Conservation (phyloP, 1,140 invertebrate genomes). For the Aradophagus sp. region DNA sequence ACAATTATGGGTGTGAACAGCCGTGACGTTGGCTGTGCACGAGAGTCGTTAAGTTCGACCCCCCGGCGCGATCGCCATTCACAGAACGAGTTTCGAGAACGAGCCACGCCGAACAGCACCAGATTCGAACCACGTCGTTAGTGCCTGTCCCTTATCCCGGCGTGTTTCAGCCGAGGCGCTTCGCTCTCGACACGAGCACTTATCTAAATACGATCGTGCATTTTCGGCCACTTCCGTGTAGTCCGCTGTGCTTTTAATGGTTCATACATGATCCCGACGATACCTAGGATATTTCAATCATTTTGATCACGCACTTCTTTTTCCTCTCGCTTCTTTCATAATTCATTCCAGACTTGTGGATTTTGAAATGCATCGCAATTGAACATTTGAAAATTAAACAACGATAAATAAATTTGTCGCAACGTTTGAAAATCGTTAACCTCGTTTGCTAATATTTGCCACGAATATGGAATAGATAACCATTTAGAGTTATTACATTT, state of each 20-base stretch:
- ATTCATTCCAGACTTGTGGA: slow-evolving; percentile 1
- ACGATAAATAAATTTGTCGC: no score
- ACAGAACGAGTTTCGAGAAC: slow-evolving; percentile 65
- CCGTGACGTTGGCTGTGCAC: no score
- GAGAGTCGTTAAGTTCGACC: no score
- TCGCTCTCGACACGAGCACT: slow-evolving; percentile 27
- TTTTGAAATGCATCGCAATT: no score
- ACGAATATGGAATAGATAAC: no score
- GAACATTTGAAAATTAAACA: no score
- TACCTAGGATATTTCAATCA: slow-evolving; percentile 45
- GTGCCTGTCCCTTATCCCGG: slow-evolving; percentile 45
- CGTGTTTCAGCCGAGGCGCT: slow-evolving; percentile 24
- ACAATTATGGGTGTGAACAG: no score
- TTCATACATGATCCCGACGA: slow-evolving; percentile 35
- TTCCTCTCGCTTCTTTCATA: slow-evolving; percentile 39
- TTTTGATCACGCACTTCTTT: no score
- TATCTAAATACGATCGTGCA: slow-evolving; percentile 50
- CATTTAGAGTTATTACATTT: no score
- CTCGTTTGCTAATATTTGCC: no score
- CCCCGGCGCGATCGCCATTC: no score
- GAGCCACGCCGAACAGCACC: slow-evolving; percentile 63
- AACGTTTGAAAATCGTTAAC: no score
- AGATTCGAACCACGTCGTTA: slow-evolving; percentile 62
- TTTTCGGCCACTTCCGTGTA: slow-evolving; percentile 50
- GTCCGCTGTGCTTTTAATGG: slow-evolving; percentile 26